Base-by-base conservation (phyloP, 2,797 vertebrate species). In the Onychomys arenicola region DNA sequence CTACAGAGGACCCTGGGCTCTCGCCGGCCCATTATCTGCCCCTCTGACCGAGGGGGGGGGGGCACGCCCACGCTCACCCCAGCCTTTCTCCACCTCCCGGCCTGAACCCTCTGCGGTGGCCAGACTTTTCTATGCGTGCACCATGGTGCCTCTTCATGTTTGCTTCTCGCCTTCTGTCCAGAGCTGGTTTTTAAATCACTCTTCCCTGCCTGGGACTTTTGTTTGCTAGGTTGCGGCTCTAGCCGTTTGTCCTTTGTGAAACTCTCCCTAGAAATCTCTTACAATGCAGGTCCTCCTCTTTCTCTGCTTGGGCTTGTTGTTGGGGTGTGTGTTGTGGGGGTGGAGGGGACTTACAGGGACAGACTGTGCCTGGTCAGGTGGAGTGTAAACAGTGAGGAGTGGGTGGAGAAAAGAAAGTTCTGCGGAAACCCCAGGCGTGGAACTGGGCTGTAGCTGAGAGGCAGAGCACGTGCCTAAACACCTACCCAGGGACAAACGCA, bases 11-110 rank as follows among this genome's bases (percentile, higher is more conserved):
- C 40, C 23, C 57, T 32, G 63, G 10, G 63, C 10, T 27, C 21
- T 57, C n/a, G 0, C 0, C 17, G 59, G 83, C 16, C 0, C 0
- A 67, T 61, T n/a, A 16, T 34, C 76, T 27, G 83, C 2, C 76
- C 4, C 46, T 49, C 75, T 69, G 37, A 5, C 0, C n/a, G n/a
- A n/a, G n/a, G n/a, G 6, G 40, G 37, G 43, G 63, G 6, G n/a
- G 34, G 32, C 27, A 5, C 43, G 34, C 8, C 27, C 10, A 5
- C 17, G 37, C 6, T 25, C 71, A 61, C 32, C 14, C n/a, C 27
- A 7, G 2, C 43, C 19, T 61, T 52, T 63, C 63, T 57, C 16
- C n/a, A 6, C 19, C 78, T 89, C 37, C 52, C 46, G 40, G 6
- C 0, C 2, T 7, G 34, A 75, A 3, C 23, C 61, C 46, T 84